A percentile compares a stretch with the other conserved stretches of the same genome.
Evolutionary conservation across 2,888 invertebrate species (phyloP).

Genomic region (Achlya flavicornis): DNA sequence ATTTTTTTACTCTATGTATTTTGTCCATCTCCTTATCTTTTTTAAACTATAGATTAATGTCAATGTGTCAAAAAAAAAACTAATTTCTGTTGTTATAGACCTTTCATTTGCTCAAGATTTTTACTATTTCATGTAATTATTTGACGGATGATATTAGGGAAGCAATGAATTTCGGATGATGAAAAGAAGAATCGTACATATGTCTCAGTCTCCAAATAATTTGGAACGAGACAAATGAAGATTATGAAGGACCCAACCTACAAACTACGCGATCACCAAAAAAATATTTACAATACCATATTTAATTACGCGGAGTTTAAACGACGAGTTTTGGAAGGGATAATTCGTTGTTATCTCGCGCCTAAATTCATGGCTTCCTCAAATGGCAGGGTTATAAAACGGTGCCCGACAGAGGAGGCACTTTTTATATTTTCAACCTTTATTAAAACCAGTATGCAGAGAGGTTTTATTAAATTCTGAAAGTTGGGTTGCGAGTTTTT

Average conservation of each 20-base stretch:
- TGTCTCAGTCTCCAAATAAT: too few species aligned
- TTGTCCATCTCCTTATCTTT: too few species aligned
- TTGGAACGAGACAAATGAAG: too few species aligned
- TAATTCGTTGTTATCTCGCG: slow-evolving; percentile 58
- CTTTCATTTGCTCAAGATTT: too few species aligned
- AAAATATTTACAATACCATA: slow-evolving; percentile 50
- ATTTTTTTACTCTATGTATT: too few species aligned
- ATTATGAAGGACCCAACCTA: background rate
- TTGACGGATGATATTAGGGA: too few species aligned
- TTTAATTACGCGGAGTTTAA: slow-evolving; percentile 57
- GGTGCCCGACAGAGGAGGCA: slow-evolving; percentile 34
- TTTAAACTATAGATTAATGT: too few species aligned
- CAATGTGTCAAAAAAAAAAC: too few species aligned
- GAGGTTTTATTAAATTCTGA: background rate
- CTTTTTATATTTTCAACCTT: slow-evolving; percentile 12
- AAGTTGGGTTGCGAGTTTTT: background rate
- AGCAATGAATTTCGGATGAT: too few species aligned
- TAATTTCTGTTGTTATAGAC: too few species aligned
- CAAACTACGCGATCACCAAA: slow-evolving; percentile 18
- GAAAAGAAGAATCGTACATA: too few species aligned
- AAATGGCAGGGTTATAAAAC: slow-evolving; percentile 24
- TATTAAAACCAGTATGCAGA: slow-evolving; percentile 1
- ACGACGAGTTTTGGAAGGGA: slow-evolving; percentile 49
- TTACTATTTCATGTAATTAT: too few species aligned
- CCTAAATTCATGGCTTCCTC: slow-evolving; percentile 56